Evolutionary conservation across 2,113 vertebrate genomes (phyloP).

Genomic region (Coracopsis vasa): DNA sequence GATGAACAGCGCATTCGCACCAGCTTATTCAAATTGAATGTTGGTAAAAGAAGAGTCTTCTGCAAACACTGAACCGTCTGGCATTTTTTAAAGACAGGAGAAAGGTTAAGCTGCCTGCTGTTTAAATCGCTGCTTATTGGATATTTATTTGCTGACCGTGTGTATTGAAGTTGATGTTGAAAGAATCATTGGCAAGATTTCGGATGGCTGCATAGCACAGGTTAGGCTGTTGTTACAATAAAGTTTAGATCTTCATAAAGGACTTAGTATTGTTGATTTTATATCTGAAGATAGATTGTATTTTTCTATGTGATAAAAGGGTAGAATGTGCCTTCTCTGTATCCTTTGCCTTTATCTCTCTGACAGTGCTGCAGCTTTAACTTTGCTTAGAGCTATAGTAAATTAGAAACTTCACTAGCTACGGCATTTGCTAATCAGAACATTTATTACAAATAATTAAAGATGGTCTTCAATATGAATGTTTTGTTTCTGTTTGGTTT

Average conservation of each 20-base stretch:
- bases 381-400: slow-evolving; percentile 30
- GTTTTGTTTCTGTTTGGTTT: not conserved
- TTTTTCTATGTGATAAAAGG: slow-evolving; percentile 4
- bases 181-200: slow-evolving; percentile 48
- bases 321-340: not conserved
- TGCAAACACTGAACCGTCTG: slow-evolving; percentile 68
- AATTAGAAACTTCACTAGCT: not conserved
- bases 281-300: not conserved
- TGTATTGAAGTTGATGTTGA: slow-evolving; percentile 42
- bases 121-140: slow-evolving; percentile 53
- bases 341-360: not conserved
- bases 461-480: not conserved
- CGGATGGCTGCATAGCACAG: slow-evolving; percentile 49
- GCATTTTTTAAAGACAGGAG: slow-evolving; percentile 57
- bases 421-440: not conserved
- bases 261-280: slow-evolving; percentile 5
- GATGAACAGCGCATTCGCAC: slow-evolving; percentile 65
- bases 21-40: slow-evolving; percentile 76
- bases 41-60: slow-evolving; percentile 73
- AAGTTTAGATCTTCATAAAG: slow-evolving; percentile 31
- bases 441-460: not conserved
- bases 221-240: slow-evolving; percentile 25
- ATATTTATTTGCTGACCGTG: slow-evolving; percentile 59
- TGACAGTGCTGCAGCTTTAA: slow-evolving; percentile 32
- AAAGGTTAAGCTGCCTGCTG: slow-evolving; percentile 66